Evolutionary conservation across 2,888 invertebrate genomes (phyloP).

Genomic region (Siphonodentalium dalli): DNA sequence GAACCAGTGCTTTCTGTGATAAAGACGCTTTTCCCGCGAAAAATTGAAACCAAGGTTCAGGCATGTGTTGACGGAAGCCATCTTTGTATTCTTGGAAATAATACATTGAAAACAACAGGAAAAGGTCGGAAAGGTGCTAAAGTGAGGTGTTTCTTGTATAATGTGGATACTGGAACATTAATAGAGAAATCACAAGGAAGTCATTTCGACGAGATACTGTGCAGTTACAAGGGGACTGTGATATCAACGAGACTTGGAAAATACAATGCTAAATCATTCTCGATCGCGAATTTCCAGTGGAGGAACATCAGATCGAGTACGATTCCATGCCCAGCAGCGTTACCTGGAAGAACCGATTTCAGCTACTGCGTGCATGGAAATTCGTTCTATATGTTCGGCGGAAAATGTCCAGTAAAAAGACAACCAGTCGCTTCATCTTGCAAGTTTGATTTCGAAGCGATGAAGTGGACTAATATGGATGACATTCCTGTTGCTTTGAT

Average conservation of each 20-base stretch:
- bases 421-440: slow-evolving; percentile 29
- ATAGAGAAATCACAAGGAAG: slow-evolving; percentile 31
- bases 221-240: slow-evolving; percentile 33
- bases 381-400: slow-evolving; percentile 41
- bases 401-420: slow-evolving; percentile 29
- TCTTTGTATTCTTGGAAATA: slow-evolving; percentile 39
- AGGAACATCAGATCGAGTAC: slow-evolving; percentile 22
- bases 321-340: slow-evolving; percentile 29
- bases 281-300: slow-evolving; percentile 31
- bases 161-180: slow-evolving; percentile 23
- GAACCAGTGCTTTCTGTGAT: slow-evolving; percentile 27
- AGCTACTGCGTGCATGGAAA: slow-evolving; percentile 30
- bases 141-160: slow-evolving; percentile 32
- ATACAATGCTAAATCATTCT: slow-evolving; percentile 30
- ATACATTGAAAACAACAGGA: slow-evolving; percentile 14
- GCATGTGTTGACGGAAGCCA: slow-evolving; percentile 30
- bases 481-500: slow-evolving; percentile 37
- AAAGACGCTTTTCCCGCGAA: slow-evolving; percentile 34
- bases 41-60: slow-evolving; percentile 29
- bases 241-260: slow-evolving; percentile 36
- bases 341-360: slow-evolving; percentile 33
- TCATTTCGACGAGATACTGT: slow-evolving; percentile 33
- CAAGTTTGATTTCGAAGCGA: slow-evolving; percentile 30
- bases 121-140: slow-evolving; percentile 17
- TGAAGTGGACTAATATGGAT: slow-evolving; percentile 33